These are phyloP conservation scores for Nemotelus pantherinus DNA, from an alignment of 2,888 invertebrate species.

Conservation along the genomic window DNA sequence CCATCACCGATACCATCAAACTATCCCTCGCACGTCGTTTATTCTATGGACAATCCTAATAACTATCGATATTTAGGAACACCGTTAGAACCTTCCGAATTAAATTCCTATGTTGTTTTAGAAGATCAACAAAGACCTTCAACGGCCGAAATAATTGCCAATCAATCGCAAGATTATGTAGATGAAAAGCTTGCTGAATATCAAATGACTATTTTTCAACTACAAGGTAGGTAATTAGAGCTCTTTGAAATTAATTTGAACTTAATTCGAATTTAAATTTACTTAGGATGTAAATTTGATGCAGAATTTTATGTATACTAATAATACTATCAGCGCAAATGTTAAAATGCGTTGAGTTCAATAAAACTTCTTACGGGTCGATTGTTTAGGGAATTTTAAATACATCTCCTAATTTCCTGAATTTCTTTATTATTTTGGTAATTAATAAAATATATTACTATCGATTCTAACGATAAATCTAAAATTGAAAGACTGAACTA, in stretches of 20 bases:
- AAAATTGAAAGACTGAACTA: no score
- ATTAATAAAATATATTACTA: no score
- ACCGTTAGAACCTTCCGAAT: constrained; percentile 78
- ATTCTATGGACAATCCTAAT: constrained; percentile 70
- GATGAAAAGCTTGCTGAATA: constrained; percentile 94
- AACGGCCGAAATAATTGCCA: constrained; percentile 91
- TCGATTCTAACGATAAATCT: no score
- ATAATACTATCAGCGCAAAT: background rate
- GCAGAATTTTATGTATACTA: no score
- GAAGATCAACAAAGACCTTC: constrained; percentile 84
- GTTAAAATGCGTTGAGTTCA: background rate
- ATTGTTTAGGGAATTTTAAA: no score
- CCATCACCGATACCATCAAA: constrained; percentile 69
- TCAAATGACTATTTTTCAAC: constrained; percentile 88
- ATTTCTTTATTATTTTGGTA: no score
- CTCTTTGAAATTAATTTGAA: background rate
- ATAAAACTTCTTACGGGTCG: no score
- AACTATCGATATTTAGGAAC: constrained; percentile 79
- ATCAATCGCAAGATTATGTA: constrained; percentile 93
- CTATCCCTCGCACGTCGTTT: constrained; percentile 55
- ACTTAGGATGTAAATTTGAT: no score
- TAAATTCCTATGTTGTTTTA: constrained; percentile 69
- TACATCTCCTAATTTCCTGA: no score
- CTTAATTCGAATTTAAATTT: no score
- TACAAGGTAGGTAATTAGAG: constrained; percentile 78